A percentile compares a stretch with the other conserved stretches of the same genome.
Conservation (phyloP, 2,113 vertebrate genomes). For the Myiopsitta monachus region DNA sequence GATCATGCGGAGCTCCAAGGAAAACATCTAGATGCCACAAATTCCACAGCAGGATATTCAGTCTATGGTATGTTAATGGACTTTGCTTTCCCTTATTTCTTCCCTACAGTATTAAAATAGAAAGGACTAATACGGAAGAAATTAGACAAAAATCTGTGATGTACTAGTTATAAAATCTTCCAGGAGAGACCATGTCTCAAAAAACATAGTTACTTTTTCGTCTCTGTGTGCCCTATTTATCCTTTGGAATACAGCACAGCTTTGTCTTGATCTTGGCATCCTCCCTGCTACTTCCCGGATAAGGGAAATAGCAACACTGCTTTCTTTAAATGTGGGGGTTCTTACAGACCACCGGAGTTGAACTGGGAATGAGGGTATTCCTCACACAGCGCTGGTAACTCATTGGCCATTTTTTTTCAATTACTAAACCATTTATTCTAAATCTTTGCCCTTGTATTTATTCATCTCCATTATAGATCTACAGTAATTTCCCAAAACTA, state of each 20-base stretch:
- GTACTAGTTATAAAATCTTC: background rate
- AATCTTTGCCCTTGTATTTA: background rate
- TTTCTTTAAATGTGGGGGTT: background rate
- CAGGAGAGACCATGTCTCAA: background rate
- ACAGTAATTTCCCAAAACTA: background rate
- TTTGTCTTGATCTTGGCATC: background rate
- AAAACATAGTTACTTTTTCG: background rate
- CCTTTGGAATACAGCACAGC: background rate
- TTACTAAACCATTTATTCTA: background rate
- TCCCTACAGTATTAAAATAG: background rate
- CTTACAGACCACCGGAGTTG: background rate
- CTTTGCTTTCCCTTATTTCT: background rate
- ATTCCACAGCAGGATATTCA: constrained; percentile 93
- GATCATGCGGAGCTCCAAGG: constrained; percentile 79
- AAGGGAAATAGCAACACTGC: background rate
- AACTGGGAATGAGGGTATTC: background rate
- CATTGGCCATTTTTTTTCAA: background rate
- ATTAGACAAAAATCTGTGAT: background rate
- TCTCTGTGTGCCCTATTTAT: background rate
- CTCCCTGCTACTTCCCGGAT: background rate
- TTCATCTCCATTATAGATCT: background rate
- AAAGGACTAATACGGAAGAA: background rate
- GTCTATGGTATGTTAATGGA: constrained; percentile 83
- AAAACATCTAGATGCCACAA: constrained; percentile 92
- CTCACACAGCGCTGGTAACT: background rate